Percentiles rank a stretch among this genome's conserved stretches.
Evolutionary conservation across 1,140 invertebrate genomes (phyloP).

Genomic region (Musca domestica): DNA sequence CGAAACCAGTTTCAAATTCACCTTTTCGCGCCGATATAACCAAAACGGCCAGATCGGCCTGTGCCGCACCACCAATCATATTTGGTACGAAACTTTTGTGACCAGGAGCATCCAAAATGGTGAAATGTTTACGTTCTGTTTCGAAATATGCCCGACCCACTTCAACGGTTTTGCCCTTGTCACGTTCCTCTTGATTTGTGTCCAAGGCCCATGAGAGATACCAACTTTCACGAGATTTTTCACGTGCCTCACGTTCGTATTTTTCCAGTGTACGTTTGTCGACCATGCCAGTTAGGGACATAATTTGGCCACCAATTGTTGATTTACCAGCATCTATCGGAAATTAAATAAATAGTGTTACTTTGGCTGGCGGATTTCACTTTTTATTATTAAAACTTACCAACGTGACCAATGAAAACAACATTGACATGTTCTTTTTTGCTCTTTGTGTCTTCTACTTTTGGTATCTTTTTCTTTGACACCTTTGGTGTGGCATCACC

Average conservation of each 20-base stretch:
- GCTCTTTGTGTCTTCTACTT: conserved; percentile 75
- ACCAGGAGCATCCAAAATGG: conserved; percentile 97
- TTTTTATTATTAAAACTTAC: conserved; percentile 71
- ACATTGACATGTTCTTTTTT: conserved; percentile 99
- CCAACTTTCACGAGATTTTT: conserved; percentile 99
- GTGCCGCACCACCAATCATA: conserved; percentile 99
- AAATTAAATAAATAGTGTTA: too few relatives aligned
- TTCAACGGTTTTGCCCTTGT: conserved; percentile 99
- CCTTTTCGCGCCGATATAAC: conserved; percentile 99
- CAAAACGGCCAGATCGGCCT: conserved; percentile 96
- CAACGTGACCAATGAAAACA: conserved; percentile 99
- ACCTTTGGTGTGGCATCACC: conserved; percentile 67
- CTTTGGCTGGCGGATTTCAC: too few relatives aligned
- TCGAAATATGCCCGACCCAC: conserved; percentile 98
- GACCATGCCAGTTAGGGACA: conserved; percentile 99
- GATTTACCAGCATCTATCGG: conserved; percentile 96
- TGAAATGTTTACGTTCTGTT: conserved; percentile 99
- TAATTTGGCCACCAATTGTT: conserved; percentile 99
- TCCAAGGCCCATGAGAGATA: conserved; percentile 99
- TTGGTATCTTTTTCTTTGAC: conserved; percentile 74
- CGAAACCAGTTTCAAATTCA: conserved; percentile 99
- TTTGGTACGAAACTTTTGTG: conserved; percentile 99
- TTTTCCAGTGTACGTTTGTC: conserved; percentile 99
- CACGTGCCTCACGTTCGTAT: conserved; percentile 98
- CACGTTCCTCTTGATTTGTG: conserved; percentile 96